Evolutionary conservation across 2,888 invertebrate species (phyloP), one percentile per base, ranked within the genome.

Genomic region (Cyrtodaria siliqua): DNA sequence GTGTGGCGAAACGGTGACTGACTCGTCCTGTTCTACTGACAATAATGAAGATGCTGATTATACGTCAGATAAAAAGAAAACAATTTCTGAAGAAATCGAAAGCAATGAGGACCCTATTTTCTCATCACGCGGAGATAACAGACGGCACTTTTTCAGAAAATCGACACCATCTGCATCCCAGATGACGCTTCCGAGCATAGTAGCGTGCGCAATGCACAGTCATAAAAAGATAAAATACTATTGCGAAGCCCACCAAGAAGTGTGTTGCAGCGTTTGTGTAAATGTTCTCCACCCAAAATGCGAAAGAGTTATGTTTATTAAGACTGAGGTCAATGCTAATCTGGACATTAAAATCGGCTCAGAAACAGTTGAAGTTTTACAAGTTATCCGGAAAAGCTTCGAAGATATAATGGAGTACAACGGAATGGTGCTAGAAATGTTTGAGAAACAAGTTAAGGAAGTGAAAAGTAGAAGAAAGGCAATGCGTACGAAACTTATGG

Each of bases 151-250:
- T 33, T 33, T 33, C 33, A 4, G 18, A 56, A 24, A 57, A 16
- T 20, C 20, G 44, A n/a, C n/a, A n/a, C n/a, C n/a, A n/a, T 44
- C 44, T 9, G 4, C 20, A 20, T 9, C 4, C 6, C 33, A 33
- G 33, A 8, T 33, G 33, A 33, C 33, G 4, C 33, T 33, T 33
- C 33, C 33, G 12, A 33, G 33, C 16, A 29, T 57, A 2, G 40
- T 27, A 6, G 40, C 69, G n/a, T 80, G 80, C 38, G 40, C 73
- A 2, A 80, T 76, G 24, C 80, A 80, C 40, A 64, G 62, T n/a
- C 73, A 80, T 26, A 80, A 80, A 53, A 77, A 73, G 49, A 26
- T 80, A n/a, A 80, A 80, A 57, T 80, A 80, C 62, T 80, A 59
- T 63, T 80, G 80, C 40, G 80, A 80, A 55, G 73, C 76, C 47